Evolutionary conservation across 2,113 vertebrate genomes (phyloP).

Genomic region (Hippocampus abdominalis): DNA sequence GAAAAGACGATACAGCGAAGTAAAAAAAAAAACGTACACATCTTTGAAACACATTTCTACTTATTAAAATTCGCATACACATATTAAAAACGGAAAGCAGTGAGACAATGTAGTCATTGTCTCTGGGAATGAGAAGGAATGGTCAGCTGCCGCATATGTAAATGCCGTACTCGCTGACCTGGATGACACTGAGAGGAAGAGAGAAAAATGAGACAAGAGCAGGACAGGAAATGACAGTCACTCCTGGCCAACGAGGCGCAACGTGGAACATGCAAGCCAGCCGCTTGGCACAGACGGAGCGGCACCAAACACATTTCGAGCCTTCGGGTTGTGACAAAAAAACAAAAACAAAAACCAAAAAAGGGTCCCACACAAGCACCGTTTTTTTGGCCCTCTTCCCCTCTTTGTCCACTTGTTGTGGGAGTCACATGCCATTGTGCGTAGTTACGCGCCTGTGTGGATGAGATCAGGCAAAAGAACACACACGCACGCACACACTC

Average conservation of each 20-base stretch:
- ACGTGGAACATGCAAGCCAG: constrained; percentile 44
- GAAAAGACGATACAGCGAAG: no score
- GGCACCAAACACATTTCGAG: neutral
- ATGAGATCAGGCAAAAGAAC: constrained; percentile 26
- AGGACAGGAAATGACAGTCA: constrained; percentile 60
- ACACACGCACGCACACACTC: constrained; percentile 42
- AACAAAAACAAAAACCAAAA: constrained; percentile 32
- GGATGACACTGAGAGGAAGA: constrained; percentile 33
- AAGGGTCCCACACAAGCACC: constrained; percentile 26
- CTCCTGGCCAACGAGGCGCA: constrained; percentile 44
- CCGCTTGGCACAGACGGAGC: constrained; percentile 16
- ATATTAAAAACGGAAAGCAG: no score
- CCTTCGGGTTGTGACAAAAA: neutral
- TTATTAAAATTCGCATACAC: no score
- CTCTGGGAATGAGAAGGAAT: constrained; percentile 20
- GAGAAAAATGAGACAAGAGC: constrained; percentile 54
- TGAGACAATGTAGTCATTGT: neutral
- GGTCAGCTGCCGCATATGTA: constrained; percentile 17
- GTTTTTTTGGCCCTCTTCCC: constrained; percentile 63
- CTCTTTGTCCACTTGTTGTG: constrained; percentile 64
- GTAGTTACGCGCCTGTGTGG: constrained; percentile 32
- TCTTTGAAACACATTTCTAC: no score
- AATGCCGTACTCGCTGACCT: constrained; percentile 39
- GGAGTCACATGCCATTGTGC: constrained; percentile 62
- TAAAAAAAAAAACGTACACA: no score